Evolutionary conservation across 2,888 invertebrate genomes (phyloP), one percentile per base, ranked within the genome.

Genomic region (Bellardia bayeri): DNA sequence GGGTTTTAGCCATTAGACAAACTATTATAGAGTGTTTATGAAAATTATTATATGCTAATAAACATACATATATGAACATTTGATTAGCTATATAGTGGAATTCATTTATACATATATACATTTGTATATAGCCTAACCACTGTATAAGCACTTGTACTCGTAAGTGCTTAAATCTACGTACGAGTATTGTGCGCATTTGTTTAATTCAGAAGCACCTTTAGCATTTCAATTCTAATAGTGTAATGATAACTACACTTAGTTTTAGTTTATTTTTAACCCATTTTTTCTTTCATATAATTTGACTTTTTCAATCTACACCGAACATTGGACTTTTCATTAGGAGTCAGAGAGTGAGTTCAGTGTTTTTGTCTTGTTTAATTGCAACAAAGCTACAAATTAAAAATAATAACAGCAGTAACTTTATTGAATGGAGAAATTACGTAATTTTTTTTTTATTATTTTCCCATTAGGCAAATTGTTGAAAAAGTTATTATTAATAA

Each of bases 161-260:
- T 37, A n/a, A 13, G 14, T 37, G 40, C 13, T 40, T 6, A 13
- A 51, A 51, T 51, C 51, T 45, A 45, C 13, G 4, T 51, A 23
- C 23, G 23, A 23, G 23, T 23, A 51, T 64, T 72, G 72, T 81
- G 72, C 33, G 33, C 68, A 63, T 76, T 68, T 23, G 23, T 23
- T 23, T 76, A 75, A 69, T 82, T 64, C 79, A 61, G 82, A 86
- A 82, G 58, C 75, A 86, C 86, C 86, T 86, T 86, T 86, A 86
- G 75, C 86, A 83, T 82, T 78, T 80, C 16, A 64, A 72, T 82
- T 74, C 58, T 80, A 71, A 54, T 75, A 16, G 54, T 69, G n/a
- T 61, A 40, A 49, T 74, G 56, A 51, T 61, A 40, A 51, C 56
- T 33, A 45, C 72, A 72, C 45, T 45, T 45, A 45, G 3, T 51